These are phyloP conservation scores for Agapornis roseicollis DNA, from an alignment of 2,113 vertebrate genomes.

Conservation along the genomic window DNA sequence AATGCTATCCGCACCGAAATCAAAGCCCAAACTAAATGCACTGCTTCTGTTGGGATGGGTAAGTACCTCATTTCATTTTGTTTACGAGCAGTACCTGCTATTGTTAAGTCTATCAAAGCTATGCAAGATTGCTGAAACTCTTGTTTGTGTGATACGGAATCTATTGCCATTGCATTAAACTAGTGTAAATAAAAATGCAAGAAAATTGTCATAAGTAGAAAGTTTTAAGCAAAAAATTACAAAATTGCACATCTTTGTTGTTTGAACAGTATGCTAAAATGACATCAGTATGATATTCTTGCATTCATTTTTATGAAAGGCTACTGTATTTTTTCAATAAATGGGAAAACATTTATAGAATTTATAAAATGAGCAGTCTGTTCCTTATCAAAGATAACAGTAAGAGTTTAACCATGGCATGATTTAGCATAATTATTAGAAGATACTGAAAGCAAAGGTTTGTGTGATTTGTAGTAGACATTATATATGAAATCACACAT, in stretches of 20 bases:
- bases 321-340: not conserved
- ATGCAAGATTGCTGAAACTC: not conserved
- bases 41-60: conserved; percentile 96
- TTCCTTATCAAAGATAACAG: not conserved
- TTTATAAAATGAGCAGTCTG: not conserved
- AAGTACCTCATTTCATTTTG: conserved; percentile 39
- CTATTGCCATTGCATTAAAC: not conserved
- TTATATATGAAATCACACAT: not conserved
- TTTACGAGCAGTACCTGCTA: not conserved
- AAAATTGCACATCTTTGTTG: not conserved
- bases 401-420: not conserved
- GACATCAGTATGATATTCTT: not conserved
- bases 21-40: conserved; percentile 88
- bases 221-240: not conserved
- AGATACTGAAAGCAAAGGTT: not conserved
- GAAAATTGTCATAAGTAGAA: not conserved
- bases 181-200: not conserved
- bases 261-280: not conserved
- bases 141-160: not conserved
- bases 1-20: conserved; percentile 87
- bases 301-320: not conserved
- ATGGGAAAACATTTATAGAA: not conserved
- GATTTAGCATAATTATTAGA: not conserved
- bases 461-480: not conserved
- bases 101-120: not conserved